Evolutionary conservation across 1,140 invertebrate genomes (phyloP), one percentile per base, ranked within the genome.

Genomic region (Cotesia vestalis): DNA sequence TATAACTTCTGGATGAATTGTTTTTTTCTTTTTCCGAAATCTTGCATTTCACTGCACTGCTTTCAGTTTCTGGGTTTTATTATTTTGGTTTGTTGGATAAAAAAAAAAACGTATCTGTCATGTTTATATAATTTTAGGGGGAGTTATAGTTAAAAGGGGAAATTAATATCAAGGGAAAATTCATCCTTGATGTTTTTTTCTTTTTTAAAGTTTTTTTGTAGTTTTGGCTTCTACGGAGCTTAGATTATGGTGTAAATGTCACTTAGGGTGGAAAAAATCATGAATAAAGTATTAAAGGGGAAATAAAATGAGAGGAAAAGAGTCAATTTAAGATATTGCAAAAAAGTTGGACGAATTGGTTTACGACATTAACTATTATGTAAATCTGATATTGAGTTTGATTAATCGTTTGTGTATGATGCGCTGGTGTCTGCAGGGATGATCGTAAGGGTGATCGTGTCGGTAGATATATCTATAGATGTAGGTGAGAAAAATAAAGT

Each of bases 321-420:
- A 71, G 51, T 71, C 46, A 53, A 71, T 71, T 71, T 57, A 35
- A 20, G 20, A 66, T 46, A 71, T 64, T 71, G 69, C 60, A 17
- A 35, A 66, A 20, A 71, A 46, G 11, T 53, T 64, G 62, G 62
- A 62, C 40, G 46, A 38, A 14, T 52, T 52, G 61, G 40, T 53
- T 71, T 71, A 53, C 52, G 35, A 55, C 51, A 71, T 53, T 53
- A n/a, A 63, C 61, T 35, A 66, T 71, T 71, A 71, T 71, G 69
- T 53, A 71, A 66, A 71, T 62, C 52, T 57, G 46, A 71, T 71
- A 17, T 60, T 11, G 62, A 71, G 51, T 52, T 66, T 71, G 62
- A 71, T 71, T 71, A 66, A 71, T 71, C 69, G 62, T 12, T 64
- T 14, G 62, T 63, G 40, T 62, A 71, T 55, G 53, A 55, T 14